These are phyloP conservation scores for Pseudopodoces humilis DNA, from an alignment of 2,113 vertebrate species.

Conservation along the genomic window DNA sequence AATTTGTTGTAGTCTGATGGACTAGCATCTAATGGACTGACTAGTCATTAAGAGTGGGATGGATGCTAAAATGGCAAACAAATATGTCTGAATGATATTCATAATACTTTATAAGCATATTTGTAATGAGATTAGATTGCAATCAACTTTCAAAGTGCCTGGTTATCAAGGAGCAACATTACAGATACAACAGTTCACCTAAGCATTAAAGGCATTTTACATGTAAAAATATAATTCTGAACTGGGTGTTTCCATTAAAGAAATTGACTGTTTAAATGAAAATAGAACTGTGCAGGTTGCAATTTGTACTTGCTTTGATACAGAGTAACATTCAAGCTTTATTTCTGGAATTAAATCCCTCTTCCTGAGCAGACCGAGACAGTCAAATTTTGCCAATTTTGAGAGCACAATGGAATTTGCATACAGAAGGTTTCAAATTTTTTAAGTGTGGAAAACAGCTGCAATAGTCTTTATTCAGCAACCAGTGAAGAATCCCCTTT, in stretches of 20 bases:
- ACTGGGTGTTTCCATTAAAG: neutral
- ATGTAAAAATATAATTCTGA: neutral
- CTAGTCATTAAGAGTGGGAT: neutral
- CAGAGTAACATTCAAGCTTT: neutral
- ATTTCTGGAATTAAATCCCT: neutral
- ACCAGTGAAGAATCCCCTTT: neutral
- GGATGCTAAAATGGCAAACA: neutral
- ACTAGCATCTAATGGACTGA: neutral
- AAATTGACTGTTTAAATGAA: neutral
- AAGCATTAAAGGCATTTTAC: neutral
- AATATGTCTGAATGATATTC: neutral
- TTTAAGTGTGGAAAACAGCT: neutral
- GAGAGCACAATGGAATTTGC: neutral
- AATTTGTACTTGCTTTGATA: neutral
- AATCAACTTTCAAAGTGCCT: neutral
- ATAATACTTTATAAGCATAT: neutral
- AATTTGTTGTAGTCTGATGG: neutral
- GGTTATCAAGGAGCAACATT: neutral
- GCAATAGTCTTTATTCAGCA: neutral
- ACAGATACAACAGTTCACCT: neutral
- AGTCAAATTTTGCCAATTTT: neutral
- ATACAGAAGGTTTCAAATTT: neutral
- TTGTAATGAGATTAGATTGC: neutral
- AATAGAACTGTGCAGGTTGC: neutral
- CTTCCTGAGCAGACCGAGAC: neutral